Evolutionary conservation across 2,113 vertebrate species (phyloP), one percentile per base, ranked within the genome.

Genomic region (Clarias batrachus): DNA sequence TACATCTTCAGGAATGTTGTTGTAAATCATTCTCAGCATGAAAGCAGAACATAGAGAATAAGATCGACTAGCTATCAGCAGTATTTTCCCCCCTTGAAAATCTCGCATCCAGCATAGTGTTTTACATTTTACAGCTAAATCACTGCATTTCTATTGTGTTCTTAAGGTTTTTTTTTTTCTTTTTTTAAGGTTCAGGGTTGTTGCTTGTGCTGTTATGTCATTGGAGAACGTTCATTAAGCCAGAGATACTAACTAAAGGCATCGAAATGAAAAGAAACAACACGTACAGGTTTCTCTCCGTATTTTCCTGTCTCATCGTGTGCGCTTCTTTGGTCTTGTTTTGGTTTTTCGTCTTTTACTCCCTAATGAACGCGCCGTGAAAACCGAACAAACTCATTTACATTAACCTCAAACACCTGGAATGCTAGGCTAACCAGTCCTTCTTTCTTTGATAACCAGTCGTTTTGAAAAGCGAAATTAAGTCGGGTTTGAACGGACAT

Each of bases 261-360:
- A 13, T 73, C 37, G 90, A 88, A 56, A 95, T 95, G 94, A 95
- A 94, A 92, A 92, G 93, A 86, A 94, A 88, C 89, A 90, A 93
- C 48, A 87, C 92, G 0, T 95, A 95, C 78, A 93, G 66, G 79
- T 93, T 95, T 81, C 73, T 96, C 37, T 94, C 95, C 0, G 95
- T 96, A 0, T 93, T 95, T 76, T 95, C 94, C 0, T 95, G 92
- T 81, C 89, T 96, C 17, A 3, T 93, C 16, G 92, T 95, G 27
- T 92, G 90, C 33, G 88, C 33, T 0, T 95, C 95, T 41, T 73
- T 96, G 60, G 87, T 94, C 59, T 11, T 93, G 16, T 95, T 96
- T 85, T 95, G 93, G 93, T 92, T 91, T 73, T 92, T 94, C 60
- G 83, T 94, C n/a, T 93, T 95, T 91, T 94, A 95, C 63, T 94